These are phyloP conservation scores for Micoletzkya japonica DNA, from an alignment of 2,888 invertebrate species.

Conservation along the genomic window DNA sequence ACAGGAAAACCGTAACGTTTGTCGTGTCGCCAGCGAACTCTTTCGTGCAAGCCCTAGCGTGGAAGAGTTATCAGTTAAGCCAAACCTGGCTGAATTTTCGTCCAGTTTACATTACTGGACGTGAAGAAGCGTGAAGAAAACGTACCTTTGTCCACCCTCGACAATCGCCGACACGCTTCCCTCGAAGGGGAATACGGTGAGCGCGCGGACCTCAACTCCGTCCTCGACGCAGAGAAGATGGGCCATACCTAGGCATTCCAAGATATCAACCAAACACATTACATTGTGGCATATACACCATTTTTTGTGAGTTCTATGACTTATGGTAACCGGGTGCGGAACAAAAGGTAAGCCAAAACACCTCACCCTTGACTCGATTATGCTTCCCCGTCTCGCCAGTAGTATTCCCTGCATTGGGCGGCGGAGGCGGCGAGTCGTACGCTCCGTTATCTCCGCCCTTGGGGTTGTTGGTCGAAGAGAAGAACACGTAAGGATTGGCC, in stretches of 20 bases:
- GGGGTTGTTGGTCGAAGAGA: constrained; percentile 1
- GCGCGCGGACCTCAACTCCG: constrained; percentile 12
- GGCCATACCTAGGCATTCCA: constrained; percentile 24
- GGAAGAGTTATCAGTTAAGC: background rate
- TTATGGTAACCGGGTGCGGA: too few relatives aligned
- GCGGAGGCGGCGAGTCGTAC: constrained; percentile 19
- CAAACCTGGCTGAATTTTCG: too few relatives aligned
- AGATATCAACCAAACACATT: too few relatives aligned
- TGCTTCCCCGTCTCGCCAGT: background rate
- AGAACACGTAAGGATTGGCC: constrained; percentile 10
- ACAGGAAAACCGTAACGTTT: constrained; percentile 12
- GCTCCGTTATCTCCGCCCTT: background rate
- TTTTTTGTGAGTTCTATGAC: too few relatives aligned
- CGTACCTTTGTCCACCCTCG: background rate
- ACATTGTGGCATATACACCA: too few relatives aligned
- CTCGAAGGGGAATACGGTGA: constrained; percentile 1
- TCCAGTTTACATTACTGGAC: too few relatives aligned
- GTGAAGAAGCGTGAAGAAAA: too few relatives aligned
- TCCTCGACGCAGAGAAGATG: constrained; percentile 20
- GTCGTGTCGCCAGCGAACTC: background rate
- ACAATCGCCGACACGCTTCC: constrained; percentile 1
- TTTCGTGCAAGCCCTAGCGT: background rate
- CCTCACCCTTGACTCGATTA: constrained; percentile 13
- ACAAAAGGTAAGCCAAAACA: background rate
- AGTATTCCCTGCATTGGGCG: background rate